A percentile compares a stretch with the other conserved stretches of the same genome.
Conservation (phyloP, 30 jellyfish, hydroid and myxozoan species). For the Cassiopea andromeda region DNA sequence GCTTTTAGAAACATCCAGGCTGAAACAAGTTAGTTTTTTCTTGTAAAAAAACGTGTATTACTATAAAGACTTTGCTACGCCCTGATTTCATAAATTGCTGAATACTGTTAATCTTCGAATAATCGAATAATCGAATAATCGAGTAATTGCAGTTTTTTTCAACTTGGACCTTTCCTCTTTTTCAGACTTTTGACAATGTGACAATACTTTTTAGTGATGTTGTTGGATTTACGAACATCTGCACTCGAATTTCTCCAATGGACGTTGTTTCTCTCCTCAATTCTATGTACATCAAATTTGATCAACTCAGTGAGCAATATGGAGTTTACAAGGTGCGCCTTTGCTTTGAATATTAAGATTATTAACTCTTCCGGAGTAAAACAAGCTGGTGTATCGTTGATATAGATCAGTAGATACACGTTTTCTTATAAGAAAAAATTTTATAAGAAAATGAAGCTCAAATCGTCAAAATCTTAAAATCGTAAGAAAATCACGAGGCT, state of each 20-base stretch:
- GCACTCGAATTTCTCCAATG: conserved; percentile 75
- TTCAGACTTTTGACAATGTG: conserved; percentile 70
- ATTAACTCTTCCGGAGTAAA: too few relatives aligned
- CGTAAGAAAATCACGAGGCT: too few relatives aligned
- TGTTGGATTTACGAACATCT: conserved; percentile 74
- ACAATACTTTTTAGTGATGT: conserved; percentile 75
- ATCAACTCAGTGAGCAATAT: conserved; percentile 55
- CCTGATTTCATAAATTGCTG: too few relatives aligned
- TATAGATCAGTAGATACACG: background rate
- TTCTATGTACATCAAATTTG: conserved; percentile 71
- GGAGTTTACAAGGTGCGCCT: conserved; percentile 64
- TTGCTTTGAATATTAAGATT: background rate
- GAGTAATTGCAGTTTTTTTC: background rate
- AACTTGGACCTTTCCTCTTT: background rate
- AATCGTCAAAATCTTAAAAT: too few relatives aligned
- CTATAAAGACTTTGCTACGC: too few relatives aligned
- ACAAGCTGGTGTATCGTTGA: background rate
- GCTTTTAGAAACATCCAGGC: too few relatives aligned
- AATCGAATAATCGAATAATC: too few relatives aligned
- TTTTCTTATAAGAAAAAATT: too few relatives aligned
- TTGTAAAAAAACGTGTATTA: too few relatives aligned
- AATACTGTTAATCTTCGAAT: too few relatives aligned
- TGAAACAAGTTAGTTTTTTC: too few relatives aligned
- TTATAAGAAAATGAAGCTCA: too few relatives aligned
- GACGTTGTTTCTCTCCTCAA: conserved; percentile 70